Evolutionary conservation across 1,140 invertebrate genomes (phyloP).

Genomic region (Mamestra configurata): DNA sequence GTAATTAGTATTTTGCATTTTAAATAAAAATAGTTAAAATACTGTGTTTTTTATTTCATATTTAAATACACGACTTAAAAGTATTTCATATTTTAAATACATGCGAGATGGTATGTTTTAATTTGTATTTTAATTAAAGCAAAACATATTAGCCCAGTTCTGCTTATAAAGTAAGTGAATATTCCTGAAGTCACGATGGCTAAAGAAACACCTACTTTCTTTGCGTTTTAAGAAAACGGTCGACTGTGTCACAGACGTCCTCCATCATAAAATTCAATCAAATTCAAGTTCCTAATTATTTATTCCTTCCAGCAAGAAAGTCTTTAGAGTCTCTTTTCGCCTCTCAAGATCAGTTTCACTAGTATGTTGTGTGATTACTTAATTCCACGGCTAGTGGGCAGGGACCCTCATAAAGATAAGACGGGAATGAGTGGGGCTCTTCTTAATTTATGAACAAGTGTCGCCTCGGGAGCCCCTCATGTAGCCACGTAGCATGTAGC

Average conservation of each 20-base stretch:
- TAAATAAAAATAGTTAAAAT: no score
- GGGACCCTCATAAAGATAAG: slow-evolving; percentile 80
- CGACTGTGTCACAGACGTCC: neutral
- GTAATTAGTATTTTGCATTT: no score
- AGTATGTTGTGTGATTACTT: slow-evolving; percentile 73
- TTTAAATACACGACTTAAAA: no score
- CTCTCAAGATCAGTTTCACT: slow-evolving; percentile 55
- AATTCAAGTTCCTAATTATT: neutral
- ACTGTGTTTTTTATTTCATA: no score
- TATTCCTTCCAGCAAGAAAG: neutral
- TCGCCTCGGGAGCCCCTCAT: slow-evolving; percentile 50
- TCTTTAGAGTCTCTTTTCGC: slow-evolving; percentile 42
- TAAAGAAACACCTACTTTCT: no score
- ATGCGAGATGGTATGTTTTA: no score
- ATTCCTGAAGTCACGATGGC: no score
- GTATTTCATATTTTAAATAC: no score
- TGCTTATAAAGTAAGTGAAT: no score
- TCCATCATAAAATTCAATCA: no score
- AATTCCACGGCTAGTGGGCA: slow-evolving; percentile 76
- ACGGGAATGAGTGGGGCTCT: slow-evolving; percentile 71
- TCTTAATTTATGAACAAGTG: slow-evolving; percentile 71
- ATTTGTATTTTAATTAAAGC: no score
- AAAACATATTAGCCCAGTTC: no score
- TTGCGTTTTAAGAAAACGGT: neutral
- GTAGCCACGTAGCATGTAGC: slow-evolving; percentile 39